Evolutionary conservation across 2,797 vertebrate genomes (phyloP), one percentile per base, ranked within the genome.

Genomic region (Sebastes hopkinsi): DNA sequence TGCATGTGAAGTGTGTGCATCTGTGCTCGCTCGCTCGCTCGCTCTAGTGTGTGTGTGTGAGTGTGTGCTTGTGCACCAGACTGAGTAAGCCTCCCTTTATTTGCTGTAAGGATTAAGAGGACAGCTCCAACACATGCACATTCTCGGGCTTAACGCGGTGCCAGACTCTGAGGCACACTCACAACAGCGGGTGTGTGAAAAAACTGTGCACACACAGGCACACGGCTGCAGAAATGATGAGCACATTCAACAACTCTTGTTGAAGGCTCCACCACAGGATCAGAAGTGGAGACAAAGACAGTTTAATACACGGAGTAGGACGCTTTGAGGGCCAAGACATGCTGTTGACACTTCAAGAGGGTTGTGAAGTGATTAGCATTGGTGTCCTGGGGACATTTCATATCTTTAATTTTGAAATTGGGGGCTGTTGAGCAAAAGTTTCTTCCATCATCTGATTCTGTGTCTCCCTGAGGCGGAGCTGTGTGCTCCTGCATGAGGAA

Each of bases 81-180:
- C 91, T 87, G 91, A 85, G 86, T 95, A 94, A 95, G 90, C 91
- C 87, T 86, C 77, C 86, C 81, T 93, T 92, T 94, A 93, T 94
- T 94, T 93, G 89, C 88, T 85, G 75, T 87, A 79, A 87, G 92
- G 93, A 95, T 95, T 94, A 94, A 84, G 82, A 82, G 87, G 87
- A 93, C 86, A 89, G 92, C 89, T 90, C 77, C 83, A 75, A 88
- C 86, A 91, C 93, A 92, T 91, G 91, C 91, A 92, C 90, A 93
- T 92, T 92, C 90, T 83, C 62, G 1, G 81, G 89, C 92, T 93
- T 92, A 92, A 67, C 23, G n/a, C 18, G 9, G 87, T 85, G 90
- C 90, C 88, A 90, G 88, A 77, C 88, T 87, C 72, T 46, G 75
- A 88, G 77, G 75, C 88, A 74, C 69, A 61, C 52, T 84, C 82